These are phyloP conservation scores for Chelonus insularis DNA, from an alignment of 1,140 invertebrate genomes.

Conservation along the genomic window DNA sequence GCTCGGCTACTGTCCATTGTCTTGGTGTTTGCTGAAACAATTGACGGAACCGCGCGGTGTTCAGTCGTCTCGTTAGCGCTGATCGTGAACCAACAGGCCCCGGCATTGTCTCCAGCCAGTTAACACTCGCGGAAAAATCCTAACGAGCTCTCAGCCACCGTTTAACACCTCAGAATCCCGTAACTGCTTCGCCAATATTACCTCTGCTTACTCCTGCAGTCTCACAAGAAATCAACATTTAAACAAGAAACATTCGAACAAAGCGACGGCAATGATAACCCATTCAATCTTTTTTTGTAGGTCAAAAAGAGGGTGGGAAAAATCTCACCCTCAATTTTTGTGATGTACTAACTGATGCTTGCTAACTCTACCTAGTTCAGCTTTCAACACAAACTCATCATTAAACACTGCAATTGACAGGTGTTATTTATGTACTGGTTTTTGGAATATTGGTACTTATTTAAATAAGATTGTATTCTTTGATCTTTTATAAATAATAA, in stretches of 20 bases:
- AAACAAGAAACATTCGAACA: not conserved
- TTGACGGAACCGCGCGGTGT: conserved; percentile 53
- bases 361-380: too few relatives aligned
- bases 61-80: conserved; percentile 60
- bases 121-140: conserved; percentile 60
- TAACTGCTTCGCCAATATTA: not conserved
- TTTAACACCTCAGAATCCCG: conserved; percentile 34
- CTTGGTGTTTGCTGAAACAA: conserved; percentile 61
- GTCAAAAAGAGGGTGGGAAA: too few relatives aligned
- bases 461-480: too few relatives aligned
- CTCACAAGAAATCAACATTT: not conserved
- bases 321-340: too few relatives aligned
- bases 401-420: too few relatives aligned
- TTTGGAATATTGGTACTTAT: too few relatives aligned
- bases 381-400: too few relatives aligned
- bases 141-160: conserved; percentile 52
- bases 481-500: too few relatives aligned
- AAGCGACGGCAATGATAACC: not conserved
- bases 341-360: too few relatives aligned
- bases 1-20: conserved; percentile 60
- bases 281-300: too few relatives aligned
- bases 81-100: conserved; percentile 46
- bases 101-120: conserved; percentile 56
- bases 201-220: not conserved
- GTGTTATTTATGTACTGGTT: too few relatives aligned